phyloP scores from a whole-genome alignment of 2,113 vertebrate species.

The Lophochroa leadbeateri region DNA sequence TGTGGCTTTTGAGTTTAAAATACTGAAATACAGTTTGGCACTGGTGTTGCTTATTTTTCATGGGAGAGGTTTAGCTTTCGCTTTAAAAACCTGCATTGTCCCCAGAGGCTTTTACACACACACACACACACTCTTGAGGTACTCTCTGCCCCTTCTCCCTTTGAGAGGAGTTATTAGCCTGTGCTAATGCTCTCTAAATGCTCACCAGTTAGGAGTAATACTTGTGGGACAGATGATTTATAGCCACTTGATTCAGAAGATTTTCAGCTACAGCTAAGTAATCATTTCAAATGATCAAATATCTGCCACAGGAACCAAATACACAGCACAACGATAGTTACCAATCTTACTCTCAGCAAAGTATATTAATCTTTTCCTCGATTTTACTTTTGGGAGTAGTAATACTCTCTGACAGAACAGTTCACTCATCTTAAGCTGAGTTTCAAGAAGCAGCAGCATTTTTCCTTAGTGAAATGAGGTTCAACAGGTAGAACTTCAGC shows the following conservation, averaged over 20 bases:
- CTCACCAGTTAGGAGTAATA: background rate
- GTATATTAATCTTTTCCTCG: slow-evolving; percentile 28
- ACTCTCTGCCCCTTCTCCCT: background rate
- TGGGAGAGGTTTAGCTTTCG: background rate
- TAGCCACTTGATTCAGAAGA: slow-evolving; percentile 40
- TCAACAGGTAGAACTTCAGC: slow-evolving; percentile 4
- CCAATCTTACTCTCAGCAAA: background rate
- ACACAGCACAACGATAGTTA: background rate
- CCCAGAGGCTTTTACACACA: background rate
- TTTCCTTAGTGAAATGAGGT: background rate
- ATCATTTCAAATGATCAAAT: slow-evolving; percentile 41
- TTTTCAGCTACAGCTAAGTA: slow-evolving; percentile 41
- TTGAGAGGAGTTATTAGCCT: slow-evolving; percentile 8
- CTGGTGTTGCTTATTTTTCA: background rate
- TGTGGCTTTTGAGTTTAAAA: background rate
- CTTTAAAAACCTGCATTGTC: background rate
- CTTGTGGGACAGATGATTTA: slow-evolving; percentile 16
- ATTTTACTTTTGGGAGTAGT: slow-evolving; percentile 41
- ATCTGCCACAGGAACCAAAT: background rate
- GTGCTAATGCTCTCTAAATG: slow-evolving; percentile 7
- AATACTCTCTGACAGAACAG: background rate
- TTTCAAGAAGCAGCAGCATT: slow-evolving; percentile 7
- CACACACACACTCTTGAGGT: background rate
- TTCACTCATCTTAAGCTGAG: background rate
- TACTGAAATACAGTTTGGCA: background rate